phyloP scores from a whole-genome alignment of 2,888 invertebrate genomes.

The Cremastinae sp. region DNA sequence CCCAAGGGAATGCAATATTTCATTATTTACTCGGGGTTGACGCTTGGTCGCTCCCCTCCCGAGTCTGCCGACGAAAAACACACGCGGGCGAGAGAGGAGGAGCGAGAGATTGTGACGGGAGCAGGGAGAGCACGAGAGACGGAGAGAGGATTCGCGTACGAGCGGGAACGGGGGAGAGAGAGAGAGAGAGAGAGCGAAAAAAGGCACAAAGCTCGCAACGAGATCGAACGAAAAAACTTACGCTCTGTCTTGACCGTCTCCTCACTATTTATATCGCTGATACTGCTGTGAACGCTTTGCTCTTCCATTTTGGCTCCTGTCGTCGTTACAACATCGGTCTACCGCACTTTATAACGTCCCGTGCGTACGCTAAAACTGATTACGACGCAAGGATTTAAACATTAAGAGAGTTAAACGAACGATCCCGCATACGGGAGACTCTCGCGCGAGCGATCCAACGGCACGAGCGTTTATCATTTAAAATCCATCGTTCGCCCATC shows the following conservation, averaged over 20 bases:
- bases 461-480: slow-evolving; percentile 67
- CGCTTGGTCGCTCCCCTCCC: slow-evolving; percentile 1
- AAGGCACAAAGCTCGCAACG: slow-evolving; percentile 21
- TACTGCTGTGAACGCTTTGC: slow-evolving; percentile 79
- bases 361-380: slow-evolving; percentile 29
- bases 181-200: slow-evolving; percentile 12
- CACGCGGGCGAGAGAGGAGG: no score
- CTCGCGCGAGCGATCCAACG: slow-evolving; percentile 56
- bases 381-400: slow-evolving; percentile 31
- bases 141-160: slow-evolving; percentile 5
- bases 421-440: slow-evolving; percentile 49
- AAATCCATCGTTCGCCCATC: slow-evolving; percentile 68
- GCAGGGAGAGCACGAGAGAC: neutral
- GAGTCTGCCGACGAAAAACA: neutral
- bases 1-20: neutral
- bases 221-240: slow-evolving; percentile 69
- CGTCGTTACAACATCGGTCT: slow-evolving; percentile 74
- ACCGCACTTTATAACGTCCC: slow-evolving; percentile 52
- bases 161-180: neutral
- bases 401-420: slow-evolving; percentile 41
- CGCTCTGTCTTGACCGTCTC: slow-evolving; percentile 76
- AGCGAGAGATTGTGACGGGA: slow-evolving; percentile 9
- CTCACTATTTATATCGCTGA: slow-evolving; percentile 81
- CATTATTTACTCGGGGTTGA: slow-evolving; percentile 36
- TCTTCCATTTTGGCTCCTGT: slow-evolving; percentile 79